Conservation (phyloP, 2,888 invertebrate genomes). For the Panopea generosa region DNA sequence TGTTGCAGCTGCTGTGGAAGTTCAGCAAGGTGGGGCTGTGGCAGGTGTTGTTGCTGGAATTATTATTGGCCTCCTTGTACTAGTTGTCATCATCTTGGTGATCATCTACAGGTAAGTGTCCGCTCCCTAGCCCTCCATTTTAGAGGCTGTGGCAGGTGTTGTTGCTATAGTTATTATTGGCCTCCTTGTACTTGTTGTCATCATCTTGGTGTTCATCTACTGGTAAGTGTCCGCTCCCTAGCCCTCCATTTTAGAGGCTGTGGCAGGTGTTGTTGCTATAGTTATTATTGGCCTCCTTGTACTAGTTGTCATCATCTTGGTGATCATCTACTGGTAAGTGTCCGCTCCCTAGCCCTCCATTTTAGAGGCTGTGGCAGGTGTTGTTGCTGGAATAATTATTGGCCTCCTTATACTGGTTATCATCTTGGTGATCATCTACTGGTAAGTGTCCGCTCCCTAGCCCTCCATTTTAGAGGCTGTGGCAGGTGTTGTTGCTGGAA, state of each 20-base stretch:
- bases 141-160: slow-evolving; percentile 54
- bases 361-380: slow-evolving; percentile 57
- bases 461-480: no score
- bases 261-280: slow-evolving; percentile 58
- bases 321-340: slow-evolving; percentile 69
- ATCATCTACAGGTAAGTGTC: slow-evolving; percentile 69
- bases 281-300: slow-evolving; percentile 53
- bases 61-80: slow-evolving; percentile 54
- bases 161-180: slow-evolving; percentile 59
- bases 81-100: slow-evolving; percentile 61
- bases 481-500: slow-evolving; percentile 59
- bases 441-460: slow-evolving; percentile 62
- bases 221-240: slow-evolving; percentile 60
- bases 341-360: background rate
- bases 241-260: slow-evolving; percentile 25
- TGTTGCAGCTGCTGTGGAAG: slow-evolving; percentile 39
- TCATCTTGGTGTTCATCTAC: slow-evolving; percentile 67
- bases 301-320: no score
- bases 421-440: slow-evolving; percentile 65
- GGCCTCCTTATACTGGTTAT: no score
- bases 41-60: slow-evolving; percentile 61
- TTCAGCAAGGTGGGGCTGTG: slow-evolving; percentile 39
- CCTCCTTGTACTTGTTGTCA: slow-evolving; percentile 53
- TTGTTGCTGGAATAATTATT: slow-evolving; percentile 56
- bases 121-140: background rate